A percentile compares a stretch with the other conserved stretches of the same genome.
Conservation (phyloP, 2,888 invertebrate species). For the Emesis russula region DNA sequence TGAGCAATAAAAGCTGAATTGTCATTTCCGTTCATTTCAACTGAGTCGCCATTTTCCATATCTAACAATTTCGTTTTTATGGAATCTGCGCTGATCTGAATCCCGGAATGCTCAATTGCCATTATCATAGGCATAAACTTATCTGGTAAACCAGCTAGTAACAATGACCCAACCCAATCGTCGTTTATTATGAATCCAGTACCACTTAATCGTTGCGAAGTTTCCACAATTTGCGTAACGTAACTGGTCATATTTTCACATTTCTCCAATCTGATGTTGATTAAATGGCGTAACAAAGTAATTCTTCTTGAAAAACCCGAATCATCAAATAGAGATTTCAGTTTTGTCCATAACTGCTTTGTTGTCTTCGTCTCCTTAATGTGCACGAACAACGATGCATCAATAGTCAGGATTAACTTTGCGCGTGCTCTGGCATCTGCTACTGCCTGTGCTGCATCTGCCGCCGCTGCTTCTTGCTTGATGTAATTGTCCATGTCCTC, state of each 20-base stretch:
- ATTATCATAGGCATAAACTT: conserved; percentile 38
- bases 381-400: conserved; percentile 5
- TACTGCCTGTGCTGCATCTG: neutral
- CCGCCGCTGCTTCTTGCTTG: conserved; percentile 1
- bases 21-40: neutral
- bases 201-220: conserved; percentile 73
- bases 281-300: too few relatives aligned
- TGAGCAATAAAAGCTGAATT: neutral
- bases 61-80: conserved; percentile 50
- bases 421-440: conserved; percentile 46
- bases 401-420: conserved; percentile 71
- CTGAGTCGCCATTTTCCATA: conserved; percentile 38
- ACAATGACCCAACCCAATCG: conserved; percentile 83
- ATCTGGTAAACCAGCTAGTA: conserved; percentile 73
- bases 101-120: too few relatives aligned
- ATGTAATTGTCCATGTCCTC: conserved; percentile 3
- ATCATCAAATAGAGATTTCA: too few relatives aligned
- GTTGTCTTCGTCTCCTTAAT: conserved; percentile 64
- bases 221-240: conserved; percentile 83
- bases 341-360: conserved; percentile 55
- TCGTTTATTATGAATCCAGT: conserved; percentile 84
- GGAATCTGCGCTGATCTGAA: conserved; percentile 21
- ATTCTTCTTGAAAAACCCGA: too few relatives aligned
- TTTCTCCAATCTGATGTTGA: conserved; percentile 51
- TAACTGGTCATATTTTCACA: conserved; percentile 70